phyloP scores from a whole-genome alignment of 2,888 invertebrate species.

The Scotopteryx bipunctaria region DNA sequence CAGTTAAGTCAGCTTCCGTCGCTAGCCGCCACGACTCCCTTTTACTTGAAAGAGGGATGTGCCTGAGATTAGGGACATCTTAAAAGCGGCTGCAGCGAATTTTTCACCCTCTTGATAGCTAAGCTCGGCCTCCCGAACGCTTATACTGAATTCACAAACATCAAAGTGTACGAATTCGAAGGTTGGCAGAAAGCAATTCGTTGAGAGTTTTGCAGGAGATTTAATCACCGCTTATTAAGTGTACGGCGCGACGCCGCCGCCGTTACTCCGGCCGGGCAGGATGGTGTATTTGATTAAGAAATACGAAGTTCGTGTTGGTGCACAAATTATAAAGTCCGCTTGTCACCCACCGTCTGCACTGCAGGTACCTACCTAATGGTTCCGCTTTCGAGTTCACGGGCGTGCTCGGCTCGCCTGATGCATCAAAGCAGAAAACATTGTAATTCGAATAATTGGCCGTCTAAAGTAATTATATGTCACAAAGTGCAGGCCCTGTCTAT shows the following conservation, averaged over 20 bases:
- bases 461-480: slow-evolving; percentile 59
- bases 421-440: slow-evolving; percentile 52
- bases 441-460: slow-evolving; percentile 53
- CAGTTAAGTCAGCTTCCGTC: slow-evolving; percentile 60
- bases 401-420: slow-evolving; percentile 40
- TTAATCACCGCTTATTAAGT: slow-evolving; percentile 58
- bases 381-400: slow-evolving; percentile 38
- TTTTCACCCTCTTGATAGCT: slow-evolving; percentile 58
- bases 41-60: slow-evolving; percentile 27
- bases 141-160: slow-evolving; percentile 50
- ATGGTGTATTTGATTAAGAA: slow-evolving; percentile 49
- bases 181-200: slow-evolving; percentile 50
- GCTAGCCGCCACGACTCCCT: slow-evolving; percentile 52
- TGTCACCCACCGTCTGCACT: slow-evolving; percentile 5
- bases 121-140: slow-evolving; percentile 41
- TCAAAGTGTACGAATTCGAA: slow-evolving; percentile 72
- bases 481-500: slow-evolving; percentile 53
- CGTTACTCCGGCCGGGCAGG: neutral
- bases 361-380: slow-evolving; percentile 27
- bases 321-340: slow-evolving; percentile 43
- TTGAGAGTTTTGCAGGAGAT: slow-evolving; percentile 47
- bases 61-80: slow-evolving; percentile 48
- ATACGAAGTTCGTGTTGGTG: slow-evolving; percentile 46
- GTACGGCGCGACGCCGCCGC: slow-evolving; percentile 35
- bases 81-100: slow-evolving; percentile 59